These are phyloP conservation scores for Linnaemya tessellans DNA, from an alignment of 2,888 invertebrate species.

Conservation along the genomic window DNA sequence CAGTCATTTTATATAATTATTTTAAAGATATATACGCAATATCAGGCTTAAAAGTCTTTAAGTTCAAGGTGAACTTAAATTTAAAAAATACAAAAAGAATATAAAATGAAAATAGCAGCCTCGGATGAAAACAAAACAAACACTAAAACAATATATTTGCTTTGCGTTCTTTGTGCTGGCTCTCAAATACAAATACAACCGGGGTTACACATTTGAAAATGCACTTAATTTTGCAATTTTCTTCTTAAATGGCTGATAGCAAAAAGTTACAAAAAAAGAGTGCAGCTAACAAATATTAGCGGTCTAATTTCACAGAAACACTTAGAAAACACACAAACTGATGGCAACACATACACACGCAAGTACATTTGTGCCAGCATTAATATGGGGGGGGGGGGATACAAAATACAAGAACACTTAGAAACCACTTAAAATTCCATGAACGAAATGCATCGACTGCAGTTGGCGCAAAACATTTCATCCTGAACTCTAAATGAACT, in stretches of 20 bases:
- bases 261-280: not conserved
- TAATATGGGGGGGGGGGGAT: conserved; percentile 18
- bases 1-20: too few species aligned
- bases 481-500: conserved; percentile 20
- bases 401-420: conserved; percentile 49
- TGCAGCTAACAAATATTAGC: conserved; percentile 24
- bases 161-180: not conserved
- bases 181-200: not conserved
- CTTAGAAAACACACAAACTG: not conserved
- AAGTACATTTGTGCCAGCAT: conserved; percentile 6
- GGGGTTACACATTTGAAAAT: conserved; percentile 51
- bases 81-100: not conserved
- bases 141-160: not conserved
- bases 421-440: conserved; percentile 65
- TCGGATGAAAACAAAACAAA: not conserved
- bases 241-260: conserved; percentile 4
- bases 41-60: too few species aligned
- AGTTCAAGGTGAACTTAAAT: too few species aligned
- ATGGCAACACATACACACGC: conserved; percentile 10
- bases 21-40: too few species aligned
- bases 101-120: not conserved
- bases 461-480: conserved; percentile 47
- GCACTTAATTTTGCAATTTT: conserved; percentile 41
- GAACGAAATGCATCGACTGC: conserved; percentile 22
- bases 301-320: conserved; percentile 39